Evolutionary conservation across 2,888 invertebrate genomes (phyloP), one percentile per base, ranked within the genome.

Genomic region (Ochropleura leucogaster): DNA sequence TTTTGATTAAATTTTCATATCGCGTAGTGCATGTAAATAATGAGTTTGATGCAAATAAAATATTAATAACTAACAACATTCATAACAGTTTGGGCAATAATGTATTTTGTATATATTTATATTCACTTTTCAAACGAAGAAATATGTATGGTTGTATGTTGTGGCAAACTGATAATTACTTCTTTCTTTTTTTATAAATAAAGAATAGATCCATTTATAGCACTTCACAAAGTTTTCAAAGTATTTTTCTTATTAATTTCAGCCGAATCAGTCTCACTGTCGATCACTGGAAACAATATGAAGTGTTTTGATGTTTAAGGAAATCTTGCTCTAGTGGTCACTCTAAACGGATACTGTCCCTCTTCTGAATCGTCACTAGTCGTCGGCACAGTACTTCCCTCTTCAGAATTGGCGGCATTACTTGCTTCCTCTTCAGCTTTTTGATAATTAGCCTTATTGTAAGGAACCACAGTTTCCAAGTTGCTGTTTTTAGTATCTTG

Each of bases 1-100:
- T 55, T 9, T 59, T 55, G 12, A 53, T 20, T 20, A 65, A 8
- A 12, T 69, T 40, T 60, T 68, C 0, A 74, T 63, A n/a, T 46
- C 42, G 16, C 51, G 16, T 40, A 73, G 18, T 66, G 53, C 30
- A 30, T 42, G 1, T 40, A 40, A 30, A 57, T 59, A 57, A 57
- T 8, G 30, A 59, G 57, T 1, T 16, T 16, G 1, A 59, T 59
- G 9, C 16, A 40, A 40, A 30, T 59, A 7, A 16, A 16, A 30
- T 4, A 57, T 59, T 59, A 59, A 59, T 59, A 30, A 30, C 30
- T 30, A 59, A 40, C 30, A 30, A 40, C 16, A 59, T 16, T 40
- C 8, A 40, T 59, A 59, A 59, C 30, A 40, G 59, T 40, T 40
- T 40, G 16, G 40, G 30, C 14, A 30, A 30, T 14, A 16, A 30